Evolutionary conservation across 2,797 vertebrate species (phyloP).

Genomic region (Limnodromus scolopaceus): DNA sequence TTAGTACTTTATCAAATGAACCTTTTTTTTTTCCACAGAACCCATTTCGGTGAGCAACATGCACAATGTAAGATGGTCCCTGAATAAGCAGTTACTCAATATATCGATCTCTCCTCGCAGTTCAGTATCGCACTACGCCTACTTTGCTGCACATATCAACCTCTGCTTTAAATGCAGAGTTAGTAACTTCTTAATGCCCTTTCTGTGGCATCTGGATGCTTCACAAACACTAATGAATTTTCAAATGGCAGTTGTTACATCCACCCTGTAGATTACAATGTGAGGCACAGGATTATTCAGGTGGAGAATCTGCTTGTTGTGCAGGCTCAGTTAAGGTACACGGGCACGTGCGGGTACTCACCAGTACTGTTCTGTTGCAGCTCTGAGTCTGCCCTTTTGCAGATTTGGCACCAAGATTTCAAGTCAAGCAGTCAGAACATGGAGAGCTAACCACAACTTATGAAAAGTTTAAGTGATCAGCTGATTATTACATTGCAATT

Average conservation of each 20-base stretch:
- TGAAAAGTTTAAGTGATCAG: neutral
- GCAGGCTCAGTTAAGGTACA: neutral
- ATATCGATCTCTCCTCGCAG: neutral
- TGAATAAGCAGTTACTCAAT: neutral
- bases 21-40: neutral
- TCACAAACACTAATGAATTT: neutral
- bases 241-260: neutral
- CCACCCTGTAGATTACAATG: neutral
- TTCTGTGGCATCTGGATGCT: neutral
- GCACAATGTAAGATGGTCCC: neutral
- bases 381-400: neutral
- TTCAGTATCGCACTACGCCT: neutral
- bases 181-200: neutral
- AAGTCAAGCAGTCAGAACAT: neutral
- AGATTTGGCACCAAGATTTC: neutral
- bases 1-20: neutral
- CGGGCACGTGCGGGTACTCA: rapidly evolving
- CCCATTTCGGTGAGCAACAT: neutral
- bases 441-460: neutral
- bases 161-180: neutral
- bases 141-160: neutral
- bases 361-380: neutral
- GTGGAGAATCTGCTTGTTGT: neutral
- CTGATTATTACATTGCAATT: neutral
- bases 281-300: neutral